Base-by-base conservation (phyloP, 2,797 vertebrate genomes). In the Anisognathus igniventris region DNA sequence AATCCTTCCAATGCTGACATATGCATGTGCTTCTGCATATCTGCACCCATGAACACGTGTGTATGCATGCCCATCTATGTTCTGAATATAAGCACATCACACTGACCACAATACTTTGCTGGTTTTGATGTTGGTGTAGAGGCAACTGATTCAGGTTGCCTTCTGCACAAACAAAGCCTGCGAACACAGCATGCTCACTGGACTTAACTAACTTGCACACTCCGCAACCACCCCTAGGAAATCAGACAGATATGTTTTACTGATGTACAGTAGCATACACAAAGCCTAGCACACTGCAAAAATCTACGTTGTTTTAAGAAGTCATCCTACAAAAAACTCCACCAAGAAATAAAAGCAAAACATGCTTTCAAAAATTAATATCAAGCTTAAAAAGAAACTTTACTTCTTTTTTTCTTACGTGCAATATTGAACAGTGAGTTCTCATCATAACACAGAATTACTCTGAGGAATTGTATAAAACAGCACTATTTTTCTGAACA, bases 1-100 rank as follows among this genome's bases (percentile, higher is more conserved):
- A 85, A 80, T 54, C 19, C 27, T 58, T 48, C 17, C 4, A 22
- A 1, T 6, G 9, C 7, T 68, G 53, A 65, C 14, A 37, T 1
- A 54, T 4, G 4, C 56, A 31, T 3, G 11, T 45, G 23, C 12
- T 61, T 82, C 48, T 37, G 19, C 2, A 18, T 33, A 73, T 11
- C 61, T 47, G n/a, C 2, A 2, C 16, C 44, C 31, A 83, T 3
- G 13, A 21, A 67, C 2, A 56, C 0, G 1, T 1, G 4, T 13
- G 10, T 37, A 18, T 13, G 16, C 30, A 30, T 6, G 12, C 22
- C 66, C 3, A 1, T 61, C 45, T 61, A 6, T 3, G 1, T 31
- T 80, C 22, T 35, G 37, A 77, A 75, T 13, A 28, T 2, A 33
- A 61, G 23, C 5, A 80, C 13, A 42, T 42, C 23, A 48, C 15